Evolutionary conservation across 2,113 vertebrate species (phyloP), one percentile per base, ranked within the genome.

Genomic region (Peromyscus maniculatus): DNA sequence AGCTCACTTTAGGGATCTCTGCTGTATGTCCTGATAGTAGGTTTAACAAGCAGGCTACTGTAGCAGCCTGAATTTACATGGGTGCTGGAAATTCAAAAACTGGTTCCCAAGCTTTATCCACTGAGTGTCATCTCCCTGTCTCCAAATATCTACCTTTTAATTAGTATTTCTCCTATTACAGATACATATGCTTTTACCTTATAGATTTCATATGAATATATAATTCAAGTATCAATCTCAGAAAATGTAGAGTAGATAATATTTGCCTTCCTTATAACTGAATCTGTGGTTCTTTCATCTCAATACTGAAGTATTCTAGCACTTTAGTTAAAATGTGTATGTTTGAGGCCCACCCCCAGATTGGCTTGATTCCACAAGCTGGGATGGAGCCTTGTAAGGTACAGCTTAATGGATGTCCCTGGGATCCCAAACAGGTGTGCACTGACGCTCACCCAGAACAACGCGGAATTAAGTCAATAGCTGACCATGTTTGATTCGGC

Each of bases 161-260:
- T 12, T 92, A 10, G 10, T 19, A 39, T 77, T 92, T 97, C 72
- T 92, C 33, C 88, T 78, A 59, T 28, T 91, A 57, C 72, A 3
- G 21, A 82, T 17, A 92, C 6, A 39, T 4, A 80, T 31, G 62
- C 82, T 83, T 89, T 4, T 72, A 72, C 84, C 69, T 59, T 88
- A 64, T 46, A 91, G 43, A 75, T 91, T 91, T 71, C 8, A 15
- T 82, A 36, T 93, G 7, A 36, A 36, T 52, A 49, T 36, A 8
- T 36, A 87, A 36, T 87, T 88, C 7, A 87, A 71, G 82, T 78
- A 24, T 52, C 79, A 94, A 3, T 31, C 87, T 91, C 59, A 89
- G 33, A 94, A 93, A 57, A 91, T n/a, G 36, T 91, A 86, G 33
- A 75, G 11, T 72, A 11, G 11, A 43, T 78, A 86, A 90, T 88